Percentiles rank a stretch among this genome's conserved stretches.
phyloP scores from a whole-genome alignment of 2,113 vertebrate genomes.

The Colaptes auratus region DNA sequence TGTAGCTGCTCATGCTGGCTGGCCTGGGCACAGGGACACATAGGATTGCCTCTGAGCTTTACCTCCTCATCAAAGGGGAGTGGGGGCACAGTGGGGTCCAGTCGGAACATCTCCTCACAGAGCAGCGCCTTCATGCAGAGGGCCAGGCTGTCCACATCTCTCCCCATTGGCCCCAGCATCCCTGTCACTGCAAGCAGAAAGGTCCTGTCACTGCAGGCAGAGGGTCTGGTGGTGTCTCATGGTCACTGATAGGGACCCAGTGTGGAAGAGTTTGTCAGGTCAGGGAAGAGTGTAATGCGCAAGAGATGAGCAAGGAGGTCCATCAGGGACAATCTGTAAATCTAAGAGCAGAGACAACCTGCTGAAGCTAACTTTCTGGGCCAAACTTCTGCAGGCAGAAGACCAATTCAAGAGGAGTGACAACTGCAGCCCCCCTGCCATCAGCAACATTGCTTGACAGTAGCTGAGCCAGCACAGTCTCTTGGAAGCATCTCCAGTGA shows the following conservation, averaged over 20 bases:
- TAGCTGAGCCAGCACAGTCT: neutral
- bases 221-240: neutral
- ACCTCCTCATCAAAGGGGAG: conserved; percentile 84
- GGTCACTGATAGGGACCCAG: neutral
- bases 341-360: neutral
- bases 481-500: neutral
- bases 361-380: neutral
- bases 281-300: neutral
- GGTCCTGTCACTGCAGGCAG: neutral
- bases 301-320: neutral
- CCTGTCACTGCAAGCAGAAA: neutral
- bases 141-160: conserved; percentile 87
- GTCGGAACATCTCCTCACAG: conserved; percentile 84
- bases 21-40: neutral
- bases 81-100: conserved; percentile 86
- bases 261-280: neutral
- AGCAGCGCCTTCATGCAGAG: conserved; percentile 86
- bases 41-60: neutral
- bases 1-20: neutral
- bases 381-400: neutral
- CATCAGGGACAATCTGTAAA: neutral
- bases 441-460: neutral
- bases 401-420: neutral
- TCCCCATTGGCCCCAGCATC: conserved; percentile 78
- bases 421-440: neutral